Evolutionary conservation across 1,140 invertebrate genomes (phyloP).

Genomic region (Maniola jurtina): DNA sequence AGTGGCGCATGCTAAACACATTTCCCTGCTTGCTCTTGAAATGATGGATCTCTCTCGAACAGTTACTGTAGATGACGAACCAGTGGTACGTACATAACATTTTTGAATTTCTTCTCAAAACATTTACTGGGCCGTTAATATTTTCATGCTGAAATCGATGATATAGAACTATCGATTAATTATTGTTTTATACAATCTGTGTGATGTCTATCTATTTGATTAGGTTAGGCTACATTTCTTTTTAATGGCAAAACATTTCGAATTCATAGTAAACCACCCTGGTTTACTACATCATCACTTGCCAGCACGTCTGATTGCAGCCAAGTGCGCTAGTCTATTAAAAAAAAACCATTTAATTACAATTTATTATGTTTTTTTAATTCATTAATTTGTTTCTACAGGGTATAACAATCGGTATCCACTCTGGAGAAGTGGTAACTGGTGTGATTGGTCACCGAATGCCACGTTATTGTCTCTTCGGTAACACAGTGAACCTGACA

Average conservation of each 20-base stretch:
- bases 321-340: no score
- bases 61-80: slow-evolving; percentile 90
- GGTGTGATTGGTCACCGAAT: slow-evolving; percentile 98
- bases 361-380: no score
- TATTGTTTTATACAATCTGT: no score
- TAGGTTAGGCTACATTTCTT: no score
- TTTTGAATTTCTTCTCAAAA: no score
- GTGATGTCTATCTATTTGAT: no score
- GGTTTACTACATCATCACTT: no score
- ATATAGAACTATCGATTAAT: no score
- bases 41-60: slow-evolving; percentile 96
- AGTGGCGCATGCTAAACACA: slow-evolving; percentile 94
- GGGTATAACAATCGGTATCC: slow-evolving; percentile 97
- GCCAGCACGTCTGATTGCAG: no score
- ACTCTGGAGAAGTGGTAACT: slow-evolving; percentile 97
- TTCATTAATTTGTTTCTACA: slow-evolving; percentile 52
- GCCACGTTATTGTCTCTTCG: slow-evolving; percentile 98
- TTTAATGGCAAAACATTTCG: no score
- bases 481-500: slow-evolving; percentile 97
- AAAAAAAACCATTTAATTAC: no score
- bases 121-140: background rate
- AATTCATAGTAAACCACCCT: no score
- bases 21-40: slow-evolving; percentile 94
- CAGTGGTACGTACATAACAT: slow-evolving; percentile 83
- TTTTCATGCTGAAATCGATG: background rate